Evolutionary conservation across 2,797 vertebrate genomes (phyloP), one percentile per base, ranked within the genome.

Genomic region (Protosalanx chinensis): DNA sequence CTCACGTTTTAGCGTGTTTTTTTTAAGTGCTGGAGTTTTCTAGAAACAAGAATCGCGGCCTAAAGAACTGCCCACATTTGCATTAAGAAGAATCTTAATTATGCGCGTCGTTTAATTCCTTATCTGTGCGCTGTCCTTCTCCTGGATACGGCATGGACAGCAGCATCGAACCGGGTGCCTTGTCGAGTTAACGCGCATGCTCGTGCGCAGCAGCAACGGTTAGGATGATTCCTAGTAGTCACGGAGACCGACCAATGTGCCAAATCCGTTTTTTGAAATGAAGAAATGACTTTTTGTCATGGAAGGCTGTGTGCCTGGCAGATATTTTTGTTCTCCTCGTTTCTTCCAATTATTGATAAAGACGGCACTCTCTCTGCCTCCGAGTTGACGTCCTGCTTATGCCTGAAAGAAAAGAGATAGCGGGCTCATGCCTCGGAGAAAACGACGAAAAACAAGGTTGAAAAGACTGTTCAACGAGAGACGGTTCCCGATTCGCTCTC

Each of bases 191-290:
- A 60, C 20, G 1, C 5, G 1, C 27, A 60, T 6, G 6, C 29
- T 30, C 5, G 29, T 29, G 23, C 6, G 23, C 58, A 60, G 58
- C n/a, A n/a, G n/a, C 6, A 33, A 15, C 61, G 35, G 33, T 41
- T 20, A 63, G 51, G 62, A 59, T 12, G 49, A 30, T 56, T 79
- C 74, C 57, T 79, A 87, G 89, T 90, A 87, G 88, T 88, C 86
- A 90, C 81, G 64, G 74, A 79, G 84, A 82, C 88, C 80, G 85
- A 90, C 85, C 85, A 75, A 89, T 84, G 88, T 91, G 91, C 90
- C 90, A 92, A 91, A 91, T 87, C 46, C 23, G 72, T 58, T 80
- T 83, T 83, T 78, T 78, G n/a, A 33, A 49, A 77, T 78, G 77
- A 81, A 82, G 83, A 70, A 77, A 79, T 13, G 57, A 27, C 23